These are phyloP conservation scores for Drosophila triauraria DNA, from an alignment of 1,140 invertebrate species.

Conservation along the genomic window DNA sequence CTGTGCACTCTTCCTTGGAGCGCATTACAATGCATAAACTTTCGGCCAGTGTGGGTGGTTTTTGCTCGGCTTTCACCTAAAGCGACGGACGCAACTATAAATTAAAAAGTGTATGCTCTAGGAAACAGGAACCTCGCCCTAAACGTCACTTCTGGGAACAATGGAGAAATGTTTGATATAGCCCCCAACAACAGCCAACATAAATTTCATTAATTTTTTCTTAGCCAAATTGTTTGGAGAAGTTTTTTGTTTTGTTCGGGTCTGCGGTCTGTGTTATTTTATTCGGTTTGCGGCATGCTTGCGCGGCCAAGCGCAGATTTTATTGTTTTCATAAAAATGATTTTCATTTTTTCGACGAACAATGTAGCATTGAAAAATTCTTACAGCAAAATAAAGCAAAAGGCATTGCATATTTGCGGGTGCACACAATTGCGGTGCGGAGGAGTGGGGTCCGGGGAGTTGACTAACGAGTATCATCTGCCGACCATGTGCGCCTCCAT, in stretches of 20 bases:
- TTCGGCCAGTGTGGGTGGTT: conserved; percentile 28
- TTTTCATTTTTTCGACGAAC: conserved; percentile 60
- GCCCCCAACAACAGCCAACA: conserved; percentile 18
- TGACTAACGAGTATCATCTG: conserved; percentile 19
- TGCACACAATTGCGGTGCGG: conserved; percentile 8
- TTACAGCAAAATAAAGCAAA: conserved; percentile 32
- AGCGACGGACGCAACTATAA: conserved; percentile 47
- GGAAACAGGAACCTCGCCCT: conserved; percentile 16
- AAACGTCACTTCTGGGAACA: conserved; percentile 57
- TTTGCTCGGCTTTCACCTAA: conserved; percentile 40
- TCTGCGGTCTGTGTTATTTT: conserved; percentile 11
- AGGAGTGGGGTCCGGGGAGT: neutral
- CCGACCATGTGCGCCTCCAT: conserved; percentile 18
- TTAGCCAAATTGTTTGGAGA: conserved; percentile 54
- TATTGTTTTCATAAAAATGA: conserved; percentile 76
- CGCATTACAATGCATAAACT: conserved; percentile 72
- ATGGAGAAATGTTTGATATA: conserved; percentile 54
- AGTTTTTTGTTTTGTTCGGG: conserved; percentile 32
- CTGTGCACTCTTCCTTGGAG: conserved; percentile 42
- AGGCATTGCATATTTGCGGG: conserved; percentile 42
- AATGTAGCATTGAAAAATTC: conserved; percentile 56
- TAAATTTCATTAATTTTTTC: conserved; percentile 76
- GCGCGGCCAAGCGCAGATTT: conserved; percentile 53
- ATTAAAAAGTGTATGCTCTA: conserved; percentile 42
- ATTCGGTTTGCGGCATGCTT: conserved; percentile 13